These are phyloP conservation scores for Hydrotaea diabolus DNA, from an alignment of 2,888 invertebrate genomes.

Conservation along the genomic window DNA sequence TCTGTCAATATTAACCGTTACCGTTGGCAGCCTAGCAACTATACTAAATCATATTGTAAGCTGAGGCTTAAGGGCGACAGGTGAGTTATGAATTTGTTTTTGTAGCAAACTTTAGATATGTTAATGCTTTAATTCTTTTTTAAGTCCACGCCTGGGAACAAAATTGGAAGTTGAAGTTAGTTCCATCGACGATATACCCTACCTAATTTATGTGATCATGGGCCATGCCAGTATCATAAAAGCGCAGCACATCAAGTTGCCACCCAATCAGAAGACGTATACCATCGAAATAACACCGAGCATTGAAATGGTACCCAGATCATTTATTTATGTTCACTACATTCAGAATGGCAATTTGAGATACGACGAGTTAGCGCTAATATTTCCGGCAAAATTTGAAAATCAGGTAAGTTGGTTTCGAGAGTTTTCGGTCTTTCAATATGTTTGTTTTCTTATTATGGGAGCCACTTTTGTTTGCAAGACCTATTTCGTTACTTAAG, in stretches of 20 bases:
- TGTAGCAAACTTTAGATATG: no score
- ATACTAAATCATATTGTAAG: no score
- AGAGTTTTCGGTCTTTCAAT: no score
- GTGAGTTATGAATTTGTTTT: no score
- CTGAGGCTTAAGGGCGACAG: no score
- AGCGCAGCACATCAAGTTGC: slow-evolving; percentile 32
- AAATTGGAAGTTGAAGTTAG: slow-evolving; percentile 36
- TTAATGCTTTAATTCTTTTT: no score
- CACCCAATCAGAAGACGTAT: slow-evolving; percentile 39
- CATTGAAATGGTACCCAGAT: slow-evolving; percentile 49
- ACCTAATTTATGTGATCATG: slow-evolving; percentile 43
- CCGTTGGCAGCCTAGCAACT: no score
- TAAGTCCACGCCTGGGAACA: slow-evolving; percentile 28
- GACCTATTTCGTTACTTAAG: no score
- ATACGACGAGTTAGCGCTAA: slow-evolving; percentile 38
- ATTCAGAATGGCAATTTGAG: slow-evolving; percentile 49
- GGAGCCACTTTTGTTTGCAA: no score
- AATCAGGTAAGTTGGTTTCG: neutral
- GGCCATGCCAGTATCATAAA: slow-evolving; percentile 40
- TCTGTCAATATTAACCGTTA: no score
- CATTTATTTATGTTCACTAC: slow-evolving; percentile 47
- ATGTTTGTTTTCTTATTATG: no score
- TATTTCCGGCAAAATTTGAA: neutral
- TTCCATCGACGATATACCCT: slow-evolving; percentile 43
- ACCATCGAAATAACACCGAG: slow-evolving; percentile 40